These are phyloP conservation scores for Alces alces DNA, from an alignment of 2,113 vertebrate genomes.

Conservation along the genomic window DNA sequence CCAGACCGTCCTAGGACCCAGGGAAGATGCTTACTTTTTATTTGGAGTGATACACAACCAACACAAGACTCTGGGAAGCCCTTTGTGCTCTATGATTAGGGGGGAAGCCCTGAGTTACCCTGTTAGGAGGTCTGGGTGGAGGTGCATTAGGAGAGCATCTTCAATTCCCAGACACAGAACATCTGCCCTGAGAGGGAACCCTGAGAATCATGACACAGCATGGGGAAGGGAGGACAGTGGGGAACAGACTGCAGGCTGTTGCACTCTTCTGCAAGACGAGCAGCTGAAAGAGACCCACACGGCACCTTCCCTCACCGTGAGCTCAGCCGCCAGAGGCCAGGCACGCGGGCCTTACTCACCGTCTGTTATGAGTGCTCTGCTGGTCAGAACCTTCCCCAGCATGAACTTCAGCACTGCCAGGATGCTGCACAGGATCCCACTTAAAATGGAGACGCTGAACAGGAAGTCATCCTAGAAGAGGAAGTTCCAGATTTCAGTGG, in stretches of 20 bases:
- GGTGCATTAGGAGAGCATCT: neutral
- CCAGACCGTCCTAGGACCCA: neutral
- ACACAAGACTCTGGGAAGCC: neutral
- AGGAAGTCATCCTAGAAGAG: conserved; percentile 93
- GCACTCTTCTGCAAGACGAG: neutral
- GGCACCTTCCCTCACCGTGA: neutral
- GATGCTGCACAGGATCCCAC: conserved; percentile 90
- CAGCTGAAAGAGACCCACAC: neutral
- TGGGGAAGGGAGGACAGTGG: neutral
- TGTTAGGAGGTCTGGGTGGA: neutral
- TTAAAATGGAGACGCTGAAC: conserved; percentile 95
- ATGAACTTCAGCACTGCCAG: conserved; percentile 95
- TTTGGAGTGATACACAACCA: neutral
- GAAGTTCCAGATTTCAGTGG: conserved; percentile 61
- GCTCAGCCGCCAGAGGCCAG: neutral
- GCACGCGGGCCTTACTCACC: conserved; percentile 81
- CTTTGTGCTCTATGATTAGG: neutral
- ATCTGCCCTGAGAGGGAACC: neutral
- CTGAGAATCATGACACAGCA: neutral
- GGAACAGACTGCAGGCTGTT: neutral
- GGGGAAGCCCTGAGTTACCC: neutral
- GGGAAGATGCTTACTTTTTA: neutral
- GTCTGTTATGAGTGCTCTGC: conserved; percentile 96
- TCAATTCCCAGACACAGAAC: neutral
- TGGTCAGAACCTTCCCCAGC: conserved; percentile 95